A percentile compares a stretch with the other conserved stretches of the same genome.
Evolutionary conservation across 2,113 vertebrate species (phyloP).

Genomic region (Antechinus flavipes): DNA sequence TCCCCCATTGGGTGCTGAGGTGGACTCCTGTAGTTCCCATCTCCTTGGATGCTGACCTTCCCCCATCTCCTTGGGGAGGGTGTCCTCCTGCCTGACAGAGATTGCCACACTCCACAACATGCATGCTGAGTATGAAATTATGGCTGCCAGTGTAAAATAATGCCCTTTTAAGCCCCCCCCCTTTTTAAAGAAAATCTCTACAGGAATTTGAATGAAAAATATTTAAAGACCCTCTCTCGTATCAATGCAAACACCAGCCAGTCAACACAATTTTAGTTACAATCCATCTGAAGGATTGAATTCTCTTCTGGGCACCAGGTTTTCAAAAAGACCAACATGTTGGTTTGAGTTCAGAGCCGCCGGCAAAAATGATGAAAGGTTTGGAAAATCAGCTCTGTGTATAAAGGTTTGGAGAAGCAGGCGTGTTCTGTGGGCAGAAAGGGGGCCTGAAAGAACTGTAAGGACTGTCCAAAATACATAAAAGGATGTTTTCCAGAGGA

Average conservation of each 20-base stretch:
- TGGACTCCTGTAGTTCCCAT: no score
- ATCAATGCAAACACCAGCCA: slow-evolving; percentile 1
- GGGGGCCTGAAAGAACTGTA: slow-evolving; percentile 54
- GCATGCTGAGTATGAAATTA: slow-evolving; percentile 25
- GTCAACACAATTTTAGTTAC: slow-evolving; percentile 53
- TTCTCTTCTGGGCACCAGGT: slow-evolving; percentile 59
- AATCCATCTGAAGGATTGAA: slow-evolving; percentile 61
- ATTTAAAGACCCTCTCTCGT: slow-evolving; percentile 55
- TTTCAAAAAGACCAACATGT: slow-evolving; percentile 72
- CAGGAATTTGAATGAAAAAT: slow-evolving; percentile 40
- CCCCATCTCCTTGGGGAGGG: neutral
- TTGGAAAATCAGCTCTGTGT: slow-evolving; percentile 73
- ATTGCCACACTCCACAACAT: neutral
- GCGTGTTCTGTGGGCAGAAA: slow-evolving; percentile 55
- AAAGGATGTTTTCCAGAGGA: slow-evolving; percentile 77
- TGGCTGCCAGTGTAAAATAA: slow-evolving; percentile 66
- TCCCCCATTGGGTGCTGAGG: no score
- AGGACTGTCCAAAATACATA: slow-evolving; percentile 74
- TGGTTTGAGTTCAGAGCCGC: slow-evolving; percentile 77
- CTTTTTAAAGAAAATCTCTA: slow-evolving; percentile 50
- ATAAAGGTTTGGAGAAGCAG: slow-evolving; percentile 71
- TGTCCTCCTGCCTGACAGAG: neutral
- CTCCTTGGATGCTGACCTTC: no score
- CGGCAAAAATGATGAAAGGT: slow-evolving; percentile 77
- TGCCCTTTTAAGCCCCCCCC: neutral